A percentile compares a stretch with the other conserved stretches of the same genome.
These are phyloP conservation scores for Enteromius unitaeniatus DNA, from an alignment of 2,797 vertebrate species.

Conservation along the genomic window DNA sequence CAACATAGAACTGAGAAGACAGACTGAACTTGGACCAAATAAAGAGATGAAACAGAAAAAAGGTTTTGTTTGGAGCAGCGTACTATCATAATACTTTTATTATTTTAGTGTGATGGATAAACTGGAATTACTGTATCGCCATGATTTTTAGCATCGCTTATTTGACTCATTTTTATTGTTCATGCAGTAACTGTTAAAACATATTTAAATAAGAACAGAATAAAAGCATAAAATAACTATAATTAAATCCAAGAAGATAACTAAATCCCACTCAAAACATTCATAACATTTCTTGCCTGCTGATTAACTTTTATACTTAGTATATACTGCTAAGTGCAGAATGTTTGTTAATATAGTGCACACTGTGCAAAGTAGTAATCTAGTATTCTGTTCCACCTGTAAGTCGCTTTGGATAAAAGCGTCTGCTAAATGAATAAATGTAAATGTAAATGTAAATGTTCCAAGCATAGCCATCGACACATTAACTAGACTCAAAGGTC, in stretches of 20 bases:
- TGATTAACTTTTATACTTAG: not conserved
- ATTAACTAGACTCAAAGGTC: conserved; percentile 27
- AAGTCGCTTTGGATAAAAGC: too few species aligned
- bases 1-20: not conserved
- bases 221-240: not conserved
- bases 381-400: not conserved
- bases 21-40: not conserved
- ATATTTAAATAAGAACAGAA: not conserved
- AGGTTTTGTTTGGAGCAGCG: not conserved
- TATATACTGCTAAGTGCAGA: not conserved
- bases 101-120: not conserved
- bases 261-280: not conserved
- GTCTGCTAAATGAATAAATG: too few species aligned
- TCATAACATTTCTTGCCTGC: too few species aligned
- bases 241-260: not conserved
- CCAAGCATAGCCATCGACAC: not conserved
- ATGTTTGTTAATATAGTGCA: not conserved
- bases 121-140: not conserved
- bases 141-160: not conserved
- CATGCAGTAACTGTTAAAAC: not conserved
- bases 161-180: not conserved
- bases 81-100: not conserved
- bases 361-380: not conserved
- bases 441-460: too few species aligned
- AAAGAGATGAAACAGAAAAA: not conserved